phyloP scores from a whole-genome alignment of 2,888 invertebrate genomes.

The Ariolimax columbianus region DNA sequence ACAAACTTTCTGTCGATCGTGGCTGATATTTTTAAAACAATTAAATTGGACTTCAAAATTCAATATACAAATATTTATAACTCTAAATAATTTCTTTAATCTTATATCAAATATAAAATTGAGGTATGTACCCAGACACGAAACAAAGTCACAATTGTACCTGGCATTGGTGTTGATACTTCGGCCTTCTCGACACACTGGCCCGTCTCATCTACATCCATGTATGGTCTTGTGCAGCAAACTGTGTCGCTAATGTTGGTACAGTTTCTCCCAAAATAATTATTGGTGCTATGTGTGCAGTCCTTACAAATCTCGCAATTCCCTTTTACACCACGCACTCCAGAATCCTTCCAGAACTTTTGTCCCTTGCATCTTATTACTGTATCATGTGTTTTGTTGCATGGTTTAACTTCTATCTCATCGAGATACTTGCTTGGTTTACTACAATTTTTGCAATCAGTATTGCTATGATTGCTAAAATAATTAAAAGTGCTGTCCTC shows the following conservation, averaged over 20 bases:
- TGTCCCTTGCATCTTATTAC: background rate
- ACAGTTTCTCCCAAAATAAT: background rate
- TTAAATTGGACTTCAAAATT: too few species aligned
- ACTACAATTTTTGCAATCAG: background rate
- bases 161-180: background rate
- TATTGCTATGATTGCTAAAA: background rate
- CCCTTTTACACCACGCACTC: background rate
- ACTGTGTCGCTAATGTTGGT: background rate
- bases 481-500: background rate
- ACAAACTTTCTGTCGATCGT: too few species aligned
- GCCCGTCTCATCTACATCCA: background rate
- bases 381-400: background rate
- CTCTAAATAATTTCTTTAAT: too few species aligned
- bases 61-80: too few species aligned
- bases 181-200: background rate
- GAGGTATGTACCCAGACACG: too few species aligned
- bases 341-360: background rate
- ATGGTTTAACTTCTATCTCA: background rate
- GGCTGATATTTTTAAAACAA: too few species aligned
- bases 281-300: background rate
- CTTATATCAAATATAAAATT: too few species aligned
- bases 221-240: slow-evolving; percentile 1
- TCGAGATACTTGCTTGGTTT: background rate
- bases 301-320: background rate
- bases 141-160: background rate